These are phyloP conservation scores for Zosterops pallidus DNA, from an alignment of 2,113 vertebrate genomes.

Conservation along the genomic window DNA sequence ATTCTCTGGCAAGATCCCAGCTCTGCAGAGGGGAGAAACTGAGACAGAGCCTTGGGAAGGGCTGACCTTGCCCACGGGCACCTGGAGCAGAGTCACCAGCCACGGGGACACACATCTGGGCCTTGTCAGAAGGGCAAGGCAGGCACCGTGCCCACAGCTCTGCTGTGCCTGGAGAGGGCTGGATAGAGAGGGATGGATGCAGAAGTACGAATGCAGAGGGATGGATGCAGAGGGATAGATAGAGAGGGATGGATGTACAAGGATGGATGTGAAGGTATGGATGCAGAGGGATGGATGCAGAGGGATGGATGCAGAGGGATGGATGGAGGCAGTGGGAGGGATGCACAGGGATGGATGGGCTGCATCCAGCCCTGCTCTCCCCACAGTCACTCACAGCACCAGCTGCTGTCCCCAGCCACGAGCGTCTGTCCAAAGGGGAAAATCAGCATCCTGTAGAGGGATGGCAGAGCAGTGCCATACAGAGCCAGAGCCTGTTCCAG, in stretches of 20 bases:
- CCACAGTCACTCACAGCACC: not conserved
- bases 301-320: not conserved
- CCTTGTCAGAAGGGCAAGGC: not conserved
- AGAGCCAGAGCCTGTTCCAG: not conserved
- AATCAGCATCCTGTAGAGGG: not conserved
- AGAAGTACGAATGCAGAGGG: no score
- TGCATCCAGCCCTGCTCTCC: not conserved
- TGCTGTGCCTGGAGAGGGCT: not conserved
- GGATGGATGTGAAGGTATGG: no score
- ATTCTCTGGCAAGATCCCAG: not conserved
- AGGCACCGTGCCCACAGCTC: accelerated
- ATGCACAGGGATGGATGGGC: not conserved
- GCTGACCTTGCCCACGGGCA: not conserved
- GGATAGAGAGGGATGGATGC: no score
- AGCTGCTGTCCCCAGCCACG: not conserved
- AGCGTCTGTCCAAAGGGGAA: not conserved
- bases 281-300: not conserved
- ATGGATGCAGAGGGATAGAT: not conserved
- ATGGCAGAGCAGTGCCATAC: not conserved
- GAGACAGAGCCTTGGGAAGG: not conserved
- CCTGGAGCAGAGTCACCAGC: not conserved
- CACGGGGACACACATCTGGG: not conserved
- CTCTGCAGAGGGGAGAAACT: accelerated
- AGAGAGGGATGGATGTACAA: not conserved
- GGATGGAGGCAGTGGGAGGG: not conserved